These are phyloP conservation scores for Gnatocerus cornutus DNA, from an alignment of 2,888 invertebrate species.

Conservation along the genomic window DNA sequence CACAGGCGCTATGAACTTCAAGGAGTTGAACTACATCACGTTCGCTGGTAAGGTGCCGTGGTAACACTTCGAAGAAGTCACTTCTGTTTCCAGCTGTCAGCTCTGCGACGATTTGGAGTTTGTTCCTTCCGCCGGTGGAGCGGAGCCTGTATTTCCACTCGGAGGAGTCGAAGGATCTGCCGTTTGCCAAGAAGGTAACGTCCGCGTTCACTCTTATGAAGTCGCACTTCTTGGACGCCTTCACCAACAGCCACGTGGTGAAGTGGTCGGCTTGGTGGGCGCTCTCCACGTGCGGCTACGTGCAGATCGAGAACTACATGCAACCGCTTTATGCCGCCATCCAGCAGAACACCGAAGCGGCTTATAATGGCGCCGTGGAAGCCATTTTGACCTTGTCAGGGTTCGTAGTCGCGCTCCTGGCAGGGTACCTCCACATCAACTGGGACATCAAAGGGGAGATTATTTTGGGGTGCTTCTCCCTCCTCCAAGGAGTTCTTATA, in stretches of 20 bases:
- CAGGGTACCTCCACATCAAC: constrained; percentile 70
- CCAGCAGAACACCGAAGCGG: constrained; percentile 69
- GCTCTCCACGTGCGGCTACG: constrained; percentile 79
- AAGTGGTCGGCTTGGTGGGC: constrained; percentile 87
- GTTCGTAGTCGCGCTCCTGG: constrained; percentile 74
- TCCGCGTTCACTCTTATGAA: constrained; percentile 72
- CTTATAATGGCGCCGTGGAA: constrained; percentile 83
- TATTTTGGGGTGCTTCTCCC: constrained; percentile 70
- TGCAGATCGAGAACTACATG: constrained; percentile 82
- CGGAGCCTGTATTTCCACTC: constrained; percentile 85
- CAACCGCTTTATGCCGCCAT: constrained; percentile 88
- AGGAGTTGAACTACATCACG: constrained; percentile 85
- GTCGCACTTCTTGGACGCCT: constrained; percentile 75
- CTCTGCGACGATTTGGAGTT: constrained; percentile 80
- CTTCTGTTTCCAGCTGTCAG: constrained; percentile 75
- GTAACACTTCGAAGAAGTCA: background rate
- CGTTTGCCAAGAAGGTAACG: constrained; percentile 56
- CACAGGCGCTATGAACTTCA: constrained; percentile 78
- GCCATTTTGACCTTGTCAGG: constrained; percentile 81
- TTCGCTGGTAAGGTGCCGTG: constrained; percentile 74
- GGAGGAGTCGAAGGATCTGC: constrained; percentile 15
- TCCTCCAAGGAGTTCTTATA: constrained; percentile 73
- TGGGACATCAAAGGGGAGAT: constrained; percentile 69
- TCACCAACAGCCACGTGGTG: constrained; percentile 74
- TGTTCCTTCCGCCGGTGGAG: constrained; percentile 80